Percentiles rank a stretch among this genome's conserved stretches.
Conservation (phyloP, 2,113 vertebrate species). For the Takifugu flavidus region DNA sequence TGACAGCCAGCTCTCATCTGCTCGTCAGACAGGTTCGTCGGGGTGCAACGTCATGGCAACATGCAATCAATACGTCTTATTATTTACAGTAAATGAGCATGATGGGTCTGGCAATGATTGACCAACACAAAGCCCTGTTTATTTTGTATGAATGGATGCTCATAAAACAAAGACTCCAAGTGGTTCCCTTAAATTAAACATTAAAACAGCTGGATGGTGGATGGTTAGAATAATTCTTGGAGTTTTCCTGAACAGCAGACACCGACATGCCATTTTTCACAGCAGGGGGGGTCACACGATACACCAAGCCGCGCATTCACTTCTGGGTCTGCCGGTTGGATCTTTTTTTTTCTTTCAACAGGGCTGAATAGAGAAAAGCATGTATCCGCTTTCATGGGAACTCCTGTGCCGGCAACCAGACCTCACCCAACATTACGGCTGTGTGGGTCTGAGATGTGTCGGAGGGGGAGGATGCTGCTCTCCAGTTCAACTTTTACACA, state of each 20-base stretch:
- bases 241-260: neutral
- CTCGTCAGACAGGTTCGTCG: conserved; percentile 64
- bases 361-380: conserved; percentile 55
- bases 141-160: neutral
- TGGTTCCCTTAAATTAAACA: neutral
- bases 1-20: conserved; percentile 43
- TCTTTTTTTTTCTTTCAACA: conserved; percentile 43
- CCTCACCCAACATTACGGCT: conserved; percentile 9
- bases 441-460: conserved; percentile 1
- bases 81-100: conserved; percentile 30
- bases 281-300: conserved; percentile 47
- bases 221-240: no score
- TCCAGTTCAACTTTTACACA: no score
- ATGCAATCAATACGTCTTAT: conserved; percentile 27
- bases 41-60: conserved; percentile 44
- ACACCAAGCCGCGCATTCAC: conserved; percentile 39
- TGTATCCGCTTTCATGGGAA: conserved; percentile 73
- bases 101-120: conserved; percentile 36
- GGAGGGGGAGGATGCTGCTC: neutral
- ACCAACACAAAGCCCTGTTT: neutral
- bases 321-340: conserved; percentile 33
- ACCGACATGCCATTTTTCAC: conserved; percentile 28
- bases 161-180: neutral
- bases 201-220: neutral
- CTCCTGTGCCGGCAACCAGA: conserved; percentile 37